Evolutionary conservation across 2,113 vertebrate genomes (phyloP), one percentile per base, ranked within the genome.

Genomic region (Helogale parvula): DNA sequence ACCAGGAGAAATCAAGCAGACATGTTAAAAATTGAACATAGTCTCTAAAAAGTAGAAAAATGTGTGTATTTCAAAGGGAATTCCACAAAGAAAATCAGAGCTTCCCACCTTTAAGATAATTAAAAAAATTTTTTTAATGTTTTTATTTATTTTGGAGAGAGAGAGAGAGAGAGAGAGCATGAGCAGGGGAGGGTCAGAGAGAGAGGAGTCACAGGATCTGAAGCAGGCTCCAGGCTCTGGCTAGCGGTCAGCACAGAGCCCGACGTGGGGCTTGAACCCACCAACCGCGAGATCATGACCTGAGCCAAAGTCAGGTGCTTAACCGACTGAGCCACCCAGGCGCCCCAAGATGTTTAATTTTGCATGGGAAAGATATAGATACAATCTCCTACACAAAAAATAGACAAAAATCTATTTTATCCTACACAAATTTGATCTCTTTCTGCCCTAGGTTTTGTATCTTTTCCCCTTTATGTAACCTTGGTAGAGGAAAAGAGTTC

Each of bases 11-110:
- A 85, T 31, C 14, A 90, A 69, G 41, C 47, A 93, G 31, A 12
- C 19, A 35, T 23, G 27, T 60, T 31, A 54, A 95, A 71, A 71
- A 74, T 10, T 38, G 47, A 87, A 68, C 38, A 0, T 6, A 50
- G 54, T 92, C 45, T 85, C 27, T 68, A 57, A n/a, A 83, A 83
- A 4, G 7, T 27, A 52, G 85, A 68, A 66, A 45, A 72, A 88
- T 71, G 29, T 77, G 14, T 77, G 38, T 66, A 41, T 80, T 88
- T 91, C 77, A 93, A 86, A 82, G 2, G 38, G 10, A 89, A 89
- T 81, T 96, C 41, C 79, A 47, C 29, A 96, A 84, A 45, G n/a
- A 96, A 77, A 77, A 69, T 66, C 79, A 76, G 13, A 74, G 10
- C 5, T 45, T 54, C 47, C 54, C 71, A 9, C 25, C 38, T 76